phyloP scores from a whole-genome alignment of 2,797 vertebrate genomes.

The Acipenser transmontanus region DNA sequence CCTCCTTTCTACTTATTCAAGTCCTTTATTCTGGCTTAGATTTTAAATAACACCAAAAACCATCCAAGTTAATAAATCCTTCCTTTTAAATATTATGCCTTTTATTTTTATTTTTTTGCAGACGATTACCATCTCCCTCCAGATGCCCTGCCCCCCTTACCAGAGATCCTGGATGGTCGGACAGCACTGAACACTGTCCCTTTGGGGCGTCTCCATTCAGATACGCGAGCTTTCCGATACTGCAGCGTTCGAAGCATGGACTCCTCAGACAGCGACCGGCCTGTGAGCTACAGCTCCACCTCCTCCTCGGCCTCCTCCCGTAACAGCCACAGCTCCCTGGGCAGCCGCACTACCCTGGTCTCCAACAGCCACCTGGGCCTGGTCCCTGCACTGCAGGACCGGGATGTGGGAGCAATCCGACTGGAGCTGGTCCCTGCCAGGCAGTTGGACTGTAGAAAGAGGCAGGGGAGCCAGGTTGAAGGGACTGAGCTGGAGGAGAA shows the following conservation, averaged over 20 bases:
- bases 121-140: conserved; percentile 72
- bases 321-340: conserved; percentile 91
- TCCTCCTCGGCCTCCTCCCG: conserved; percentile 91
- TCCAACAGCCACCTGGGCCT: conserved; percentile 68
- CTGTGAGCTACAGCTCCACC: conserved; percentile 91
- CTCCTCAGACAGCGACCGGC: conserved; percentile 83
- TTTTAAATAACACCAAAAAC: too few species aligned
- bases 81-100: too few species aligned
- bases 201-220: conserved; percentile 54
- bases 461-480: conserved; percentile 30
- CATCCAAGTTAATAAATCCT: too few species aligned
- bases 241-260: conserved; percentile 80
- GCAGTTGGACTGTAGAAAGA: conserved; percentile 49
- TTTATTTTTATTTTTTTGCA: conserved; percentile 36
- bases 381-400: conserved; percentile 60
- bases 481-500: too few species aligned
- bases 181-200: conserved; percentile 54
- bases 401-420: conserved; percentile 81
- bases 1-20: too few species aligned
- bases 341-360: conserved; percentile 79
- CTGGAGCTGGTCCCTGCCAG: conserved; percentile 81
- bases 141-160: conserved; percentile 70
- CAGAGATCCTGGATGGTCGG: conserved; percentile 56
- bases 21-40: too few species aligned
- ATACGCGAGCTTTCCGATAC: conserved; percentile 44